phyloP scores from a whole-genome alignment of 1,140 invertebrate species.

The Lamellibrachia luymesi region DNA sequence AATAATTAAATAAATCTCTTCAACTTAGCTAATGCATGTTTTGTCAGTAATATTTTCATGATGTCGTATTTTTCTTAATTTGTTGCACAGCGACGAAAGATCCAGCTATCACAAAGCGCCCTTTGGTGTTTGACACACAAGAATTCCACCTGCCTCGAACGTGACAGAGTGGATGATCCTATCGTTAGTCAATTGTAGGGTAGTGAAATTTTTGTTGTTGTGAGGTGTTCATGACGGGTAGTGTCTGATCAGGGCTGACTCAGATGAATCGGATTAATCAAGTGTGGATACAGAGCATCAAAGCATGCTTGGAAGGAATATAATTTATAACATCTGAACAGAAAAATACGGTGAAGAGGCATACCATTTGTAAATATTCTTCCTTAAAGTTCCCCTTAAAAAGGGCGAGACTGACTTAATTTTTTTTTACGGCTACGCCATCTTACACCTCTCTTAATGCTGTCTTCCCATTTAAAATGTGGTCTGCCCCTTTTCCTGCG shows the following conservation, averaged over 20 bases:
- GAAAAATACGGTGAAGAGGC: too few relatives aligned
- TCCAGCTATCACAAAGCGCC: constrained; percentile 30
- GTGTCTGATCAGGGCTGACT: not conserved
- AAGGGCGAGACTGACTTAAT: too few relatives aligned
- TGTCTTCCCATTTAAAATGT: too few relatives aligned
- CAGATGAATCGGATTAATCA: not conserved
- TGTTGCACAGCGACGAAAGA: constrained; percentile 30
- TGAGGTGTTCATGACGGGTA: too few relatives aligned
- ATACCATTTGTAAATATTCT: too few relatives aligned
- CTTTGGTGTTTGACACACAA: constrained; percentile 42
- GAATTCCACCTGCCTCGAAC: constrained; percentile 42
- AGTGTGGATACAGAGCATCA: not conserved
- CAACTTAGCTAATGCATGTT: not conserved
- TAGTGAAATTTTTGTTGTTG: not conserved
- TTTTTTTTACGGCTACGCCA: too few relatives aligned
- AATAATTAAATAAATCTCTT: not conserved
- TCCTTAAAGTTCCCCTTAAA: too few relatives aligned
- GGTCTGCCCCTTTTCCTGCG: too few relatives aligned
- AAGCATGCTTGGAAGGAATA: too few relatives aligned
- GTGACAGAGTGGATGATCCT: not conserved
- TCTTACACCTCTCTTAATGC: too few relatives aligned
- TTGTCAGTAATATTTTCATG: not conserved
- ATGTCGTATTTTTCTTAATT: constrained; percentile 24
- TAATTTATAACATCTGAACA: too few relatives aligned
- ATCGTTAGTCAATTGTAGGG: not conserved